Evolutionary conservation across 2,888 invertebrate genomes (phyloP), one percentile per base, ranked within the genome.

Genomic region (Drosophila nigritarsus): DNA sequence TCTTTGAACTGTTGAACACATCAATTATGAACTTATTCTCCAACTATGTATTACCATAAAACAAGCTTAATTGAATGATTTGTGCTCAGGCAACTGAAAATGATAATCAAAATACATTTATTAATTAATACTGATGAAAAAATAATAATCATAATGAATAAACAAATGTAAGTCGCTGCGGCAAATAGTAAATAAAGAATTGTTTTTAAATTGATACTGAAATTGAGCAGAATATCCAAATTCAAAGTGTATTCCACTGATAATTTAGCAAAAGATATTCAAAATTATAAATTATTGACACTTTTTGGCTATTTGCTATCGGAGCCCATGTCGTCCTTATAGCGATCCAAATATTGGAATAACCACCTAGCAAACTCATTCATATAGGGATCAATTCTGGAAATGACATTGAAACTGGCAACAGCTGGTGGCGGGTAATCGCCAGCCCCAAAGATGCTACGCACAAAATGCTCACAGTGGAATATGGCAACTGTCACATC

Each of bases 401-500:
- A 90, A 6, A 93, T 86, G 32, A 83, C 84, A 30, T 82, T 83
- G 27, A 91, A 84, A 8, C 9, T 70, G 11, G 75, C 50, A 18
- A 82, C 71, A 61, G 83, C 68, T 0, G 93, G 93, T 15, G 92
- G 89, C 5, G 91, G 79, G 38, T 63, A 69, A 2, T 70, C 70
- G 13, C 87, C 85, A 5, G 77, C 65, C 0, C 92, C 91, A 65
- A 91, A 92, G 3, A 91, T 66, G 59, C 73, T 79, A 18, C 85
- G 83, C 55, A 92, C 89, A 56, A 89, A 91, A 49, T 91, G 78
- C 68, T 93, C 93, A 15, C 91, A 83, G 61, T 93, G 89, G 45
- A 91, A 92, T 65, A 92, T 89, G 11, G 92, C 90, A 13, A 87
- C 89, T 18, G 89, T 68, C 1, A 89, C 92, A 75, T 93, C 93